Evolutionary conservation across 2,888 invertebrate genomes (phyloP).

Genomic region (Hyalella azteca): DNA sequence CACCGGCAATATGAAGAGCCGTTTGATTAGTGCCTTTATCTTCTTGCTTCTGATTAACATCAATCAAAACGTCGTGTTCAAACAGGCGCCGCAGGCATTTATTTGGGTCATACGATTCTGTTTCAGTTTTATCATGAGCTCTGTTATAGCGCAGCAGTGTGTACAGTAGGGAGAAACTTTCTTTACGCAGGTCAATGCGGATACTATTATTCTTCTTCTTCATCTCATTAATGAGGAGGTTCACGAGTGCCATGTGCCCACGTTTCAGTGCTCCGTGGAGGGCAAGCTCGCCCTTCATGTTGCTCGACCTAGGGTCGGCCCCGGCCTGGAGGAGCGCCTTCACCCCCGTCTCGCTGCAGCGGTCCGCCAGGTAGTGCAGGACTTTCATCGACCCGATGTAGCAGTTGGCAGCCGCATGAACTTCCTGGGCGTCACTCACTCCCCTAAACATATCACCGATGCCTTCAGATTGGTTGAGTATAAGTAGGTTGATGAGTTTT

Average conservation of each 20-base stretch:
- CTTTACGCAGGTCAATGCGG: conserved; percentile 38
- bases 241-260: conserved; percentile 41
- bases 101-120: conserved; percentile 16
- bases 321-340: conserved; percentile 41
- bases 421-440: conserved; percentile 36
- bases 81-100: conserved; percentile 47
- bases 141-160: conserved; percentile 42
- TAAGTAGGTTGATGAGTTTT: conserved; percentile 47
- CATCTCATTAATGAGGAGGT: conserved; percentile 45
- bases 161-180: conserved; percentile 44
- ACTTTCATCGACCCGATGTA: conserved; percentile 45
- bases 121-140: background rate
- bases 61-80: conserved; percentile 41
- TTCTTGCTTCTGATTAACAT: conserved; percentile 45
- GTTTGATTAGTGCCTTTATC: background rate
- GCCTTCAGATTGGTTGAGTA: conserved; percentile 12
- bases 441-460: conserved; percentile 11
- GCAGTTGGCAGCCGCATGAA: conserved; percentile 39
- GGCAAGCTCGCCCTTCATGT: conserved; percentile 45
- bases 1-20: conserved; percentile 46
- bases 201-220: conserved; percentile 31
- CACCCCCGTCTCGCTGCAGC: conserved; percentile 31
- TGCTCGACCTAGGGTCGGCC: conserved; percentile 45
- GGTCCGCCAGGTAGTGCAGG: conserved; percentile 44
- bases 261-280: conserved; percentile 49